Percentiles rank a stretch among this genome's conserved stretches.
Conservation (phyloP, 2,113 vertebrate genomes). For the Rhabdornis inornatus region DNA sequence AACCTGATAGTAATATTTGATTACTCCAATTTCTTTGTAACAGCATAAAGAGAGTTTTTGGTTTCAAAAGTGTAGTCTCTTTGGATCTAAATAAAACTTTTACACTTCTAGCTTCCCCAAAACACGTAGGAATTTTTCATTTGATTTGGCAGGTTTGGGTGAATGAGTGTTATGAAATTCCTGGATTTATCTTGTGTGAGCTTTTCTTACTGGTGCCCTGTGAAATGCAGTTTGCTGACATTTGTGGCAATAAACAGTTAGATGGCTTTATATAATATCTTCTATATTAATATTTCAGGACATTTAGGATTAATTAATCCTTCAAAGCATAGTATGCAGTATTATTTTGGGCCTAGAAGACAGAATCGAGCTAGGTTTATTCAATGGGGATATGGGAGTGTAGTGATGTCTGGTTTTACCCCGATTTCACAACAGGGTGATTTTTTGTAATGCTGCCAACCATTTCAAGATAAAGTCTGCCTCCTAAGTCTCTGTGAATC, state of each 20-base stretch:
- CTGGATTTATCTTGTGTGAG: not conserved
- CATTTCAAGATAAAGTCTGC: not conserved
- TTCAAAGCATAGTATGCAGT: not conserved
- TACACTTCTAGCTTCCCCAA: not conserved
- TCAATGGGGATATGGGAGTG: not conserved
- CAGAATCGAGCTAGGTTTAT: not conserved
- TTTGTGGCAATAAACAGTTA: not conserved
- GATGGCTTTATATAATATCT: not conserved
- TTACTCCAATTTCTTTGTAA: not conserved
- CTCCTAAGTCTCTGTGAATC: not conserved
- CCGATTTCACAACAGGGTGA: not conserved
- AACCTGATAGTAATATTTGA: not conserved
- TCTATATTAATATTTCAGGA: not conserved
- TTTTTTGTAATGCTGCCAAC: not conserved
- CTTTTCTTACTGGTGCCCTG: not conserved
- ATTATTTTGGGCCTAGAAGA: not conserved
- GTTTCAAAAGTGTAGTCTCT: not conserved
- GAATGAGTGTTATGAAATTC: not conserved
- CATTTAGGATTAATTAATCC: not conserved
- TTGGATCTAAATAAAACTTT: not conserved
- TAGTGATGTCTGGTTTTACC: not conserved
- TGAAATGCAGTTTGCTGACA: not conserved
- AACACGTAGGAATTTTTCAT: not conserved
- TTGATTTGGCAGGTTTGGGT: not conserved
- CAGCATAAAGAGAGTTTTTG: not conserved